Evolutionary conservation across 1,140 invertebrate genomes (phyloP), one percentile per base, ranked within the genome.

Genomic region (Gerris buenoi): DNA sequence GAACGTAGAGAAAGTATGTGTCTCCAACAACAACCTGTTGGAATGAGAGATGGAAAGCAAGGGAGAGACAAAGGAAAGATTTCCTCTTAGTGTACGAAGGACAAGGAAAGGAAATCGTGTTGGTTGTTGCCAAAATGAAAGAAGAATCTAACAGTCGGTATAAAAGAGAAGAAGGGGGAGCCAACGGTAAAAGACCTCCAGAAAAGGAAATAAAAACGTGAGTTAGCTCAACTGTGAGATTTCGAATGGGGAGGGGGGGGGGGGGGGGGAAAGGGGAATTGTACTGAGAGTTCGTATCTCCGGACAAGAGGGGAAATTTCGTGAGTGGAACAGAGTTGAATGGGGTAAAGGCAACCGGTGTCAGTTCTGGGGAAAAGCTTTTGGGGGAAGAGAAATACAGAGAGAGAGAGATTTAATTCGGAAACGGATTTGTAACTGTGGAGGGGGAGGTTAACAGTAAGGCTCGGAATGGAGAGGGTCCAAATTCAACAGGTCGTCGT

Each of bases 111-210:
- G 2, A 2, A 59, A 59, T 23, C 58, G 58, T 23, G n/a, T 59
- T n/a, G n/a, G n/a, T n/a, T n/a, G 2, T 25, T 59, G 58, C 22
- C 22, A 59, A 25, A 25, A 25, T 23, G 46, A n/a, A 22, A 22
- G 33, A 28, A 29, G 18, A 65, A 66, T 66, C 65, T 58, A 66
- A 66, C 60, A 58, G 59, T 66, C n/a, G n/a, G n/a, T n/a, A n/a
- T n/a, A n/a, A n/a, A n/a, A n/a, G n/a, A n/a, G 62, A 56, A 65
- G 63, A 68, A 23, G 64, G n/a, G 59, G 64, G 58, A 28, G 2
- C 22, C 58, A 59, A 27, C 64, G 56, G 10, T 2, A 5, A 65
- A 33, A n/a, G 64, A n/a, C n/a, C n/a, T n/a, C n/a, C n/a, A n/a
- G n/a, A n/a, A n/a, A n/a, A n/a, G n/a, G n/a, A n/a, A n/a, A n/a